Evolutionary conservation across 2,797 vertebrate species (phyloP).

Genomic region (Pteronotus mesoamericanus): DNA sequence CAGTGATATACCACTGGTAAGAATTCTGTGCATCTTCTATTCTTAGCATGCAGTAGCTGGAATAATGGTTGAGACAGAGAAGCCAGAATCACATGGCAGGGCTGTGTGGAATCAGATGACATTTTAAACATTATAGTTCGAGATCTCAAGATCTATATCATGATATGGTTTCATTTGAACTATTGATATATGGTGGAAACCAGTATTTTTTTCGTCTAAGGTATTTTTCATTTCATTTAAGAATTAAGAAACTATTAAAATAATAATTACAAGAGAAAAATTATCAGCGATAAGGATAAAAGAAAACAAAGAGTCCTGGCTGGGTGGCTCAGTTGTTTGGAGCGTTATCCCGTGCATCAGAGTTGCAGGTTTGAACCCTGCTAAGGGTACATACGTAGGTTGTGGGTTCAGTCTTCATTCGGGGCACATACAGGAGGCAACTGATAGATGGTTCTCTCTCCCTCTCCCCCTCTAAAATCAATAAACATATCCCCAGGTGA

Average conservation of each 20-base stretch:
- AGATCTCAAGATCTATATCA: background rate
- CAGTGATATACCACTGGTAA: background rate
- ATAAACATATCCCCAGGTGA: background rate
- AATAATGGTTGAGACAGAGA: background rate
- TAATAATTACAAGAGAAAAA: background rate
- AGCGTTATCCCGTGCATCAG: background rate
- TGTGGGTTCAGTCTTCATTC: background rate
- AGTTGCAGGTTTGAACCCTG: background rate
- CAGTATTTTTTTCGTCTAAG: background rate
- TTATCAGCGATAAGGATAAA: background rate
- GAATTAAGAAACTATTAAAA: slow-evolving; percentile 33
- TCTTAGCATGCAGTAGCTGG: background rate
- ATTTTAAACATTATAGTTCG: background rate
- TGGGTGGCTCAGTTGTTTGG: background rate
- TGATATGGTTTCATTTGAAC: background rate
- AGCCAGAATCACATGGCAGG: background rate
- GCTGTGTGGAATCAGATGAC: background rate
- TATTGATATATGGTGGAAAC: background rate
- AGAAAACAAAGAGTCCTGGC: background rate
- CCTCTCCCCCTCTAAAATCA: background rate
- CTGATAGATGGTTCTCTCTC: background rate
- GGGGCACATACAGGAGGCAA: background rate
- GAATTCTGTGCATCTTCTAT: background rate
- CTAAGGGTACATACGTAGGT: background rate
- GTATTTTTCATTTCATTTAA: background rate